phyloP scores from a whole-genome alignment of 2,888 invertebrate species.

The Anaspis maculata region DNA sequence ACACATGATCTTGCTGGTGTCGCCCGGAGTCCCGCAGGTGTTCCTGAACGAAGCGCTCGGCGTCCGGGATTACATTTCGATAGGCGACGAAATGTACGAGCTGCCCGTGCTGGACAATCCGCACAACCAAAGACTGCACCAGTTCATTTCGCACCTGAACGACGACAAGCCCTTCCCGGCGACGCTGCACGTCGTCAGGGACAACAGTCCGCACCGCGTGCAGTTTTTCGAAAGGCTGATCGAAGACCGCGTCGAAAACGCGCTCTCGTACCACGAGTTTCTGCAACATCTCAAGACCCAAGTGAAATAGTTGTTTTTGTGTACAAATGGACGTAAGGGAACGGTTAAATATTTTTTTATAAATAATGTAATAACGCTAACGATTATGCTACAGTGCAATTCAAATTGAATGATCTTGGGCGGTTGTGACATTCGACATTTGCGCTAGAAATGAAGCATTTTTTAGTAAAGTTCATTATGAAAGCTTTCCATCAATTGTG shows the following conservation, averaged over 20 bases:
- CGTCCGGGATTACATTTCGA: slow-evolving; percentile 60
- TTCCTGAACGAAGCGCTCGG: slow-evolving; percentile 75
- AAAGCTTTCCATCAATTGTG: no score
- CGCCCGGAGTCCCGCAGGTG: slow-evolving; percentile 64
- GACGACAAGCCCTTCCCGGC: slow-evolving; percentile 76
- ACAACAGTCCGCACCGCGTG: slow-evolving; percentile 78
- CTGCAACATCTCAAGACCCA: slow-evolving; percentile 88
- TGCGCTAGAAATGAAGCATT: no score
- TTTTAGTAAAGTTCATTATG: no score
- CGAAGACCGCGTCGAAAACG: slow-evolving; percentile 90
- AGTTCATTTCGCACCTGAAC: slow-evolving; percentile 75
- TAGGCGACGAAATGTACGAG: slow-evolving; percentile 69
- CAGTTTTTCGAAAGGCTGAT: slow-evolving; percentile 82
- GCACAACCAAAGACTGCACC: slow-evolving; percentile 66
- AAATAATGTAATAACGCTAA: slow-evolving; percentile 7
- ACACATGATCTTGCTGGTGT: slow-evolving; percentile 73
- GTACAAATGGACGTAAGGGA: slow-evolving; percentile 4
- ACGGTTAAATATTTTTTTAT: slow-evolving; percentile 7
- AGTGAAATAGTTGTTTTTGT: slow-evolving; percentile 58
- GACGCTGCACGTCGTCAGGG: slow-evolving; percentile 76
- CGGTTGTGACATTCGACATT: no score
- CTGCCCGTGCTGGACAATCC: slow-evolving; percentile 70
- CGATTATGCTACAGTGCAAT: slow-evolving; percentile 5
- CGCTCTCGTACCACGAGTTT: slow-evolving; percentile 96
- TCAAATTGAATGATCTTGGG: no score